phyloP scores from a whole-genome alignment of 2,888 invertebrate species.

The Xestia xanthographa region DNA sequence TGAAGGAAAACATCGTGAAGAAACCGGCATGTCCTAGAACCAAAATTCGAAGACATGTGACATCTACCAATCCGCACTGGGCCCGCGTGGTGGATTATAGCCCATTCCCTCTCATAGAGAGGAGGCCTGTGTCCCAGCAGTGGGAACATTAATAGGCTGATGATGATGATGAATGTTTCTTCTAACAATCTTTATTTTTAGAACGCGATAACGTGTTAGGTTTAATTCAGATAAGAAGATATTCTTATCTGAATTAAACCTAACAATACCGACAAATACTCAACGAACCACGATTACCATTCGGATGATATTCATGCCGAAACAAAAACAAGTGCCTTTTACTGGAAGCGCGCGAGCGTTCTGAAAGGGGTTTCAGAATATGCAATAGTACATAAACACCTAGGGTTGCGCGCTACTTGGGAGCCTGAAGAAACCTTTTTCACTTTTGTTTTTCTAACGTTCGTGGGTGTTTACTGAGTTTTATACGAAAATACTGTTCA shows the following conservation, averaged over 20 bases:
- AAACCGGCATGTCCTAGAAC: too few relatives aligned
- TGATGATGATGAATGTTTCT: too few relatives aligned
- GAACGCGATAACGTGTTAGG: too few relatives aligned
- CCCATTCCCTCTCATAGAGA: too few relatives aligned
- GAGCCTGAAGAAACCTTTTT: slow-evolving; percentile 48
- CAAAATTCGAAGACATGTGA: too few relatives aligned
- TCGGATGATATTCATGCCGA: slow-evolving; percentile 26
- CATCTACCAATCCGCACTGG: too few relatives aligned
- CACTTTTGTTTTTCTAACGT: slow-evolving; percentile 51
- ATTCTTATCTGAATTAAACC: background rate
- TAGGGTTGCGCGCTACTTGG: slow-evolving; percentile 31
- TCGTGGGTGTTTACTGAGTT: slow-evolving; percentile 28
- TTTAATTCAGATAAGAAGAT: too few relatives aligned
- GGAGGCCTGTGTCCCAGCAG: too few relatives aligned
- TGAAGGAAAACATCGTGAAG: too few relatives aligned
- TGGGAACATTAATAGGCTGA: too few relatives aligned
- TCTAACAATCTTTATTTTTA: background rate
- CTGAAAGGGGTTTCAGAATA: slow-evolving; percentile 51
- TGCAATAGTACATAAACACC: slow-evolving; percentile 55
- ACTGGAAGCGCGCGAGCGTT: slow-evolving; percentile 18
- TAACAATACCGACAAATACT: background rate
- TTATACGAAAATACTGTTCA: slow-evolving; percentile 28
- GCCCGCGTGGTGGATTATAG: too few relatives aligned
- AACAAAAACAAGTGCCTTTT: slow-evolving; percentile 46
- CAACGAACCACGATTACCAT: slow-evolving; percentile 10